phyloP scores from a whole-genome alignment of 2,797 vertebrate genomes.

The Poecile montanus region DNA sequence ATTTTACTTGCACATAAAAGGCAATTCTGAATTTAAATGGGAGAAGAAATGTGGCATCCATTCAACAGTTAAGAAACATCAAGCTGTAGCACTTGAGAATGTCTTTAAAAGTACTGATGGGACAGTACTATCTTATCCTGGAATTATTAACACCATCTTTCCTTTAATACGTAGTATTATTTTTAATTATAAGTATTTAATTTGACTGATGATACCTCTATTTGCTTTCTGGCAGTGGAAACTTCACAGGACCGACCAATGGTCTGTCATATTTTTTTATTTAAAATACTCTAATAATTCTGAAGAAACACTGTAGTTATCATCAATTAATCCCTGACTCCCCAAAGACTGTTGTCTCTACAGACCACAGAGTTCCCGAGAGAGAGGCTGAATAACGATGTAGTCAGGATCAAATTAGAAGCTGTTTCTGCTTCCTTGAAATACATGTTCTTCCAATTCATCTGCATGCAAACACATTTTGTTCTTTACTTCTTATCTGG shows the following conservation, averaged over 20 bases:
- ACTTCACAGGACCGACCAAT: background rate
- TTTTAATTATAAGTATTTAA: background rate
- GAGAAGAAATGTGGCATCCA: background rate
- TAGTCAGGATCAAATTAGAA: background rate
- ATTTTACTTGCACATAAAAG: conserved; percentile 20
- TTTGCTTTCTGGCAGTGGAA: background rate
- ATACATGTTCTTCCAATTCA: accelerated
- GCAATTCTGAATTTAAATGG: background rate
- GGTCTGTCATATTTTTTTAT: background rate
- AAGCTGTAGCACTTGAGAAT: background rate
- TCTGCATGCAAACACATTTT: background rate
- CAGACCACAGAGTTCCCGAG: background rate
- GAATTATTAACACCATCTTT: background rate
- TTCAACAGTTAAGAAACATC: background rate
- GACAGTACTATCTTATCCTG: background rate
- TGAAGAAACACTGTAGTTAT: background rate
- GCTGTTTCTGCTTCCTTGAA: background rate
- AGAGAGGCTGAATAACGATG: background rate
- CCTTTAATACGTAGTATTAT: background rate
- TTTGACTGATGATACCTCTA: background rate
- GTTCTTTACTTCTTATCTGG: background rate
- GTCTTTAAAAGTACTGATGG: background rate
- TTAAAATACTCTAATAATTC: background rate
- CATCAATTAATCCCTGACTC: background rate
- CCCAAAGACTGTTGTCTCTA: background rate